Base-by-base conservation (phyloP, 1,140 invertebrate genomes). In the Drosophila simulans region DNA sequence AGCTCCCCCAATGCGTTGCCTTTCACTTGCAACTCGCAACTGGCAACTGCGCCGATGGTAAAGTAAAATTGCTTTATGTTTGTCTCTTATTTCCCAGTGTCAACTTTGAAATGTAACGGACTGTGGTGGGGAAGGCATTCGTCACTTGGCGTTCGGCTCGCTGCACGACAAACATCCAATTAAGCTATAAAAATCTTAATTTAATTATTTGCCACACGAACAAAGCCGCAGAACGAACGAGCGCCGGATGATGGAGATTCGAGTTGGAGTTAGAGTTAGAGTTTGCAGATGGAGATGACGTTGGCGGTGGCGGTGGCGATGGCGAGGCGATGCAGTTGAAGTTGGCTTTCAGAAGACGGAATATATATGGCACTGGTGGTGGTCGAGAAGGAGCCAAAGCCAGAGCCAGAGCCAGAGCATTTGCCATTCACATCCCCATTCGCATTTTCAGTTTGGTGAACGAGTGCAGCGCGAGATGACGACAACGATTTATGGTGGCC, bases 141-240 rank as follows among this genome's bases (percentile, higher is more conserved):
- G 74, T 68, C 49, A 64, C 62, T 63, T 57, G 72, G 17, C 79
- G 48, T 35, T 58, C 58, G 59, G 54, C 55, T 42, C 20, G 59
- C 59, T 57, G 51, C 63, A 71, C 81, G 77, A 86, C 83, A 88
- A 81, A 68, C 83, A 88, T 88, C 83, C 83, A 88, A 88, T 88
- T 88, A 88, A 88, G 83, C 79, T 77, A 89, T 88, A 88, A 89
- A 77, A 88, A 83, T 80, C 76, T 72, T 88, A 89, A 88, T 89
- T 89, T 89, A 88, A 88, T 89, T 88, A 83, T 89, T 89, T 89
- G 79, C 83, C 71, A 83, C 79, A 88, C 83, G 79, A 88, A 81
- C 81, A 81, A 86, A 81, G 71, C 27, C 46, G 22, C 56, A 73
- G 59, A 78, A 78, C 59, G 55, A 20, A 49, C 27, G 27, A 27